phyloP scores from a whole-genome alignment of 1,140 invertebrate species.

The Drosophila kikkawai region DNA sequence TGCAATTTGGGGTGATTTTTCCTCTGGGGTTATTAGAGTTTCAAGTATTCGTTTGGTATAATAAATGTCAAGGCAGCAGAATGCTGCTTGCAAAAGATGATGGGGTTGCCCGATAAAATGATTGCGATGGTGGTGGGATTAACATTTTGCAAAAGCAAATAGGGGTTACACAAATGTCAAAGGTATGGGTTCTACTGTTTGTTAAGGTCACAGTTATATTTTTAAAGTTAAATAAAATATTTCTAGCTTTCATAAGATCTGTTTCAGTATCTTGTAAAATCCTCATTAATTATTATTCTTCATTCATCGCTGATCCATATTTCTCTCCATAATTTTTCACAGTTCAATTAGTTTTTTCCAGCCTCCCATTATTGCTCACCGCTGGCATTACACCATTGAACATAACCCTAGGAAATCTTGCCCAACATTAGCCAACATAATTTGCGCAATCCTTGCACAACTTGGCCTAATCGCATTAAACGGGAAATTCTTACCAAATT shows the following conservation, averaged over 20 bases:
- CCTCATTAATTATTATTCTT: too few relatives aligned
- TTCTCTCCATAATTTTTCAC: background rate
- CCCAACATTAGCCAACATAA: slow-evolving; percentile 35
- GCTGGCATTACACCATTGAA: slow-evolving; percentile 12
- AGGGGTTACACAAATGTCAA: slow-evolving; percentile 10
- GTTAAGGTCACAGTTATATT: background rate
- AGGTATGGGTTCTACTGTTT: background rate
- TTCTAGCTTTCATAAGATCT: background rate
- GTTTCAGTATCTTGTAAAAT: background rate
- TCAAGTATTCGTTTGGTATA: slow-evolving; percentile 16
- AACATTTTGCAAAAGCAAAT: slow-evolving; percentile 1
- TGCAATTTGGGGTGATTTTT: slow-evolving; percentile 42
- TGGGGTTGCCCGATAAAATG: slow-evolving; percentile 12
- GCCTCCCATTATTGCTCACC: background rate
- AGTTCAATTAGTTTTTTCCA: slow-evolving; percentile 5
- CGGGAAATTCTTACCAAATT: slow-evolving; percentile 25
- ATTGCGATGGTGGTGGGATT: slow-evolving; percentile 22
- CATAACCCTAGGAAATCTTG: slow-evolving; percentile 12
- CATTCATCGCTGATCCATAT: background rate
- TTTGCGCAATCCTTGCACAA: slow-evolving; percentile 59
- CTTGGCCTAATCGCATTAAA: slow-evolving; percentile 60
- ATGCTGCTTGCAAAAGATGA: background rate
- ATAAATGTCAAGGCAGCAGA: slow-evolving; percentile 42
- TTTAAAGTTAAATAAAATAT: background rate
- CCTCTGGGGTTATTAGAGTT: slow-evolving; percentile 20